A percentile compares a stretch with the other conserved stretches of the same genome.
phyloP scores from a whole-genome alignment of 2,888 invertebrate species.

The Tanypteryx hageni region DNA sequence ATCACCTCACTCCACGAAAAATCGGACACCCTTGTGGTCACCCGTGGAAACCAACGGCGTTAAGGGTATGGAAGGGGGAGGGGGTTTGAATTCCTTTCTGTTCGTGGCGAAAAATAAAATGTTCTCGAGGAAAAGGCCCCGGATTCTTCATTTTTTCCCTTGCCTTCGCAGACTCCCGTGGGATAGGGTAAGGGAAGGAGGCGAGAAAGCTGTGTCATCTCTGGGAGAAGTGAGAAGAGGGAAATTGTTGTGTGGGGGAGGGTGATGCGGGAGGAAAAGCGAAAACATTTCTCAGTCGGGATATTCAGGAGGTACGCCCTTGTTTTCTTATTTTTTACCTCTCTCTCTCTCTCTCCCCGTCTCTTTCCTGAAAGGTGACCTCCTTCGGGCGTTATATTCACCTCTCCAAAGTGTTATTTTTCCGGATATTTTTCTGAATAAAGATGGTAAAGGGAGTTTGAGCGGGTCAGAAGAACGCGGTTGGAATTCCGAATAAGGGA shows the following conservation, averaged over 20 bases:
- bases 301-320: not conserved
- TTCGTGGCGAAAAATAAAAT: constrained; percentile 20
- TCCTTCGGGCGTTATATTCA: constrained; percentile 9
- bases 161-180: not conserved
- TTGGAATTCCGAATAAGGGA: not conserved
- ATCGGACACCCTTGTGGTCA: not conserved
- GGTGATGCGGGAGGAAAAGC: not conserved
- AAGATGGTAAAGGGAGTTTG: not conserved
- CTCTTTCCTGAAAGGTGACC: not conserved
- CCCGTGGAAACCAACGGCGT: not conserved
- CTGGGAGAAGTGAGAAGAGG: not conserved
- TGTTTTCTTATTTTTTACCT: not conserved
- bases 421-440: constrained; percentile 13
- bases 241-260: not conserved
- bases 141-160: not conserved
- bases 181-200: not conserved
- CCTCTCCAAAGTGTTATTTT: constrained; percentile 1
- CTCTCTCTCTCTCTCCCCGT: not conserved
- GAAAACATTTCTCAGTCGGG: not conserved
- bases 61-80: not conserved
- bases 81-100: not conserved
- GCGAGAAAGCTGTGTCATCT: constrained; percentile 34
- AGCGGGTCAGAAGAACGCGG: not conserved
- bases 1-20: not conserved
- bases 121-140: constrained; percentile 25